phyloP scores from a whole-genome alignment of 1,140 invertebrate genomes.

The Brachionus sp. region DNA sequence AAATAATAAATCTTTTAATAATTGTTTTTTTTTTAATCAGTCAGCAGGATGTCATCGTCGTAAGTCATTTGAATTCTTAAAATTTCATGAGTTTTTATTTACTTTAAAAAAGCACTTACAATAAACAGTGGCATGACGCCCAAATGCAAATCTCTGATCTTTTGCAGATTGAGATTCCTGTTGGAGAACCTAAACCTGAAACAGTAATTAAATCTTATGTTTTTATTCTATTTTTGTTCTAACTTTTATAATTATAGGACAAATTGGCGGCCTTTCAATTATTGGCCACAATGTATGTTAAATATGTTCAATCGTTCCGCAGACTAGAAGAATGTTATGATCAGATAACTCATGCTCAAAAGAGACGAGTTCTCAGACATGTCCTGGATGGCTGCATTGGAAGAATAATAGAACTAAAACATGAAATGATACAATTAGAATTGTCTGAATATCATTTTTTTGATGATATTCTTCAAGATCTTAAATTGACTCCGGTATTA shows the following conservation, averaged over 20 bases:
- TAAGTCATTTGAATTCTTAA: background rate
- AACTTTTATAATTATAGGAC: constrained; percentile 51
- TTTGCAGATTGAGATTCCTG: constrained; percentile 56
- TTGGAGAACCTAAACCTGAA: constrained; percentile 58
- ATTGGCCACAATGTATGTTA: constrained; percentile 65
- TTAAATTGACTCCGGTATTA: constrained; percentile 65
- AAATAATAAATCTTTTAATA: background rate
- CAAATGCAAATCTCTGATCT: constrained; percentile 56
- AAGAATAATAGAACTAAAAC: constrained; percentile 65
- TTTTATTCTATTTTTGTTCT: background rate
- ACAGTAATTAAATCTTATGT: constrained; percentile 50
- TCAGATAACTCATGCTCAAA: constrained; percentile 86
- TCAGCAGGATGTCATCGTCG: constrained; percentile 18
- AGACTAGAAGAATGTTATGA: constrained; percentile 77
- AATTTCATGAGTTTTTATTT: background rate
- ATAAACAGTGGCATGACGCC: constrained; percentile 60
- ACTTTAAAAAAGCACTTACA: constrained; percentile 49
- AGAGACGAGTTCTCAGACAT: constrained; percentile 72
- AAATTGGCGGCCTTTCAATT: constrained; percentile 58
- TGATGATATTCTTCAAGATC: constrained; percentile 69
- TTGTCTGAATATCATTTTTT: constrained; percentile 79
- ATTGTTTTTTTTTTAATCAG: background rate
- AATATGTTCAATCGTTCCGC: constrained; percentile 74
- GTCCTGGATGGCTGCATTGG: constrained; percentile 76
- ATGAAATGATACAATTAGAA: constrained; percentile 79